Evolutionary conservation across 92 coral and sea anemone genomes (phyloP), one percentile per base, ranked within the genome.

Genomic region (Galaxea fascicularis): DNA sequence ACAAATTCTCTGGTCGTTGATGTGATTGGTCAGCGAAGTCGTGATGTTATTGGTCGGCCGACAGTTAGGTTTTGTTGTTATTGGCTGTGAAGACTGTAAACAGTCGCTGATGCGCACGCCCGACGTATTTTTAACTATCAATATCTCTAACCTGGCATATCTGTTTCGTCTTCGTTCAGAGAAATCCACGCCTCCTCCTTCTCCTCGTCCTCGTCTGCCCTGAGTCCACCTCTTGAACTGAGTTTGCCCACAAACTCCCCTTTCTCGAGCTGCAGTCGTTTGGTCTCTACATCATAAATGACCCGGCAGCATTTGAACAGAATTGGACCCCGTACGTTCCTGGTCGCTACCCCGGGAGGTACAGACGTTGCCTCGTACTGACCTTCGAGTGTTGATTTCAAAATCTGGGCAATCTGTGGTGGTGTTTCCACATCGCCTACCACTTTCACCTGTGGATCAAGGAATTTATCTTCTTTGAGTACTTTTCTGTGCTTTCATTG

Each of bases 221-320:
- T 10, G 59, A 20, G 39, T 35, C 41, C 41, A 35, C 41, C 41
- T 35, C 41, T 35, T 12, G 31, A 0, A 9, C 12, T 16, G 18
- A 46, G 21, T 45, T 84, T 84, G 12, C 93, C 90, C 1, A 85
- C 75, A 53, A 52, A 89, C 51, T 78, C 87, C 28, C 87, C 82
- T 27, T 74, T 31, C 39, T 68, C 68, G 18, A 90, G 68, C 15
- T 86, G 68, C 51, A 85, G 75, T 71, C 47, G 39, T 12, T 70
- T 54, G 25, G 53, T 45, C 1, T 81, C 49, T 64, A 75, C 68
- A 24, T 85, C 76, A 75, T 85, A 85, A 7, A 46, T 31, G 9
- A 85, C 87, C 18, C 77, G 90, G 74, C 93, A 85, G 21, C 73
- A 79, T 24, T 84, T 90, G 84, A 90, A 79, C 24, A 90, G 71